These are phyloP conservation scores for Fabriciana adippe DNA, from an alignment of 2,888 invertebrate genomes.

Conservation along the genomic window DNA sequence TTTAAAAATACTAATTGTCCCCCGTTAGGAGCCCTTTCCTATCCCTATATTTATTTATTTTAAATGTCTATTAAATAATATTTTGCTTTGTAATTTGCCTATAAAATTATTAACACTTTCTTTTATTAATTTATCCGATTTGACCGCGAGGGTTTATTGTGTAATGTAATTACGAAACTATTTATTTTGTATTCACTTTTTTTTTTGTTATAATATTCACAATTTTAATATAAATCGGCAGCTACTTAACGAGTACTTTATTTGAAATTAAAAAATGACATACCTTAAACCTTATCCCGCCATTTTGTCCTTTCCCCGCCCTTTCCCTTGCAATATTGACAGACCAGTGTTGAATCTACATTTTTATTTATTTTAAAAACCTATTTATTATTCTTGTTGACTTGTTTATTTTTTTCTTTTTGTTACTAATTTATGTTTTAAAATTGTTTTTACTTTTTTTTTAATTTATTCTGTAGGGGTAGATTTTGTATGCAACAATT, in stretches of 20 bases:
- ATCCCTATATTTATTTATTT: slow-evolving; percentile 73
- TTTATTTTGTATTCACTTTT: slow-evolving; percentile 63
- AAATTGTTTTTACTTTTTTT: slow-evolving; percentile 64
- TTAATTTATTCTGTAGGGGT: slow-evolving; percentile 78
- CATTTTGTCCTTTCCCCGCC: slow-evolving; percentile 41
- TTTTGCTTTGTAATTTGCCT: slow-evolving; percentile 76
- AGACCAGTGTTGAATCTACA: slow-evolving; percentile 81
- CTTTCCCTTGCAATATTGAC: slow-evolving; percentile 76
- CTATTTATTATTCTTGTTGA: slow-evolving; percentile 78
- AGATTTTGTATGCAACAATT: slow-evolving; percentile 50
- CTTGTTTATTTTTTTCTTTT: slow-evolving; percentile 65
- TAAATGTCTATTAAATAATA: slow-evolving; percentile 64
- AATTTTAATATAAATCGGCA: slow-evolving; percentile 73
- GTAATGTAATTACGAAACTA: slow-evolving; percentile 52
- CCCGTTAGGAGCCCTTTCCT: slow-evolving; percentile 61
- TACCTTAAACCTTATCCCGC: slow-evolving; percentile 42
- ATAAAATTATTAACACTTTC: slow-evolving; percentile 50
- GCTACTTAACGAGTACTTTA: slow-evolving; percentile 75
- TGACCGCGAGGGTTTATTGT: slow-evolving; percentile 51
- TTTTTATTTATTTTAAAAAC: slow-evolving; percentile 65
- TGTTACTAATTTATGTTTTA: slow-evolving; percentile 77
- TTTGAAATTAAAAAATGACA: slow-evolving; percentile 80
- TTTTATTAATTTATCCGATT: slow-evolving; percentile 45
- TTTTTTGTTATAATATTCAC: slow-evolving; percentile 69
- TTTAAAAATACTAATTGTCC: slow-evolving; percentile 57